Conservation (phyloP, 2,797 vertebrate species). For the Mallotus villosus region DNA sequence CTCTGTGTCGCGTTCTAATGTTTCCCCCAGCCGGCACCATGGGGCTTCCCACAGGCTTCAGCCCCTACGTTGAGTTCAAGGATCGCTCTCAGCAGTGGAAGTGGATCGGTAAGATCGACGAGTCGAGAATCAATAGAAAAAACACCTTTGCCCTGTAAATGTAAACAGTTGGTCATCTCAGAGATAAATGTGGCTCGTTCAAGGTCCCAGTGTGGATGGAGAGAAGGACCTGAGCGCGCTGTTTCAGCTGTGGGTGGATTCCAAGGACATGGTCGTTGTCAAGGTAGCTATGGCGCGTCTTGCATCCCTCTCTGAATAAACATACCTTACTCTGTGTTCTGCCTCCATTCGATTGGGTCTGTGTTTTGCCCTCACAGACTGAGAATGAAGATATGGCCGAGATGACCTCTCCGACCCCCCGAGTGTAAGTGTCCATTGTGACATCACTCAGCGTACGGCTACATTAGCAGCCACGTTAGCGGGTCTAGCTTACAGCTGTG, state of each 20-base stretch:
- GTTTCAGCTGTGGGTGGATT: slow-evolving; percentile 95
- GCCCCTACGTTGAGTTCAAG: slow-evolving; percentile 90
- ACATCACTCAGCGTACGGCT: not conserved
- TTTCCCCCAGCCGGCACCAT: not conserved
- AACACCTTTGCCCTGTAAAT: not conserved
- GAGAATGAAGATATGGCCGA: slow-evolving; percentile 91
- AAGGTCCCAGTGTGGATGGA: slow-evolving; percentile 85
- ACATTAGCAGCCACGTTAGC: not conserved
- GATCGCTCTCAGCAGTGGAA: slow-evolving; percentile 95
- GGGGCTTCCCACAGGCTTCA: slow-evolving; percentile 79
- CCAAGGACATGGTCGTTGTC: slow-evolving; percentile 90
- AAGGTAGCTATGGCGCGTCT: slow-evolving; percentile 76
- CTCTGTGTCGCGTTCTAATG: not conserved
- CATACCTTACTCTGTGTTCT: not conserved
- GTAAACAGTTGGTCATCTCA: not conserved
- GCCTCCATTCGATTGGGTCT: not conserved
- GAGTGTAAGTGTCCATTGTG: slow-evolving; percentile 82
- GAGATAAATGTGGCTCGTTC: slow-evolving; percentile 27
- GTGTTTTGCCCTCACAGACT: slow-evolving; percentile 62
- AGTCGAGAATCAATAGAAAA: not conserved
- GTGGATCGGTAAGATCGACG: slow-evolving; percentile 84
- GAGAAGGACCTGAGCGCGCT: slow-evolving; percentile 92
- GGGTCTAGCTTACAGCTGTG: not conserved
- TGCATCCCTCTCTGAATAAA: not conserved
- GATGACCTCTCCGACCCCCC: slow-evolving; percentile 82